phyloP scores from a whole-genome alignment of 2,797 vertebrate species.

The Pipistrellus nathusii region DNA sequence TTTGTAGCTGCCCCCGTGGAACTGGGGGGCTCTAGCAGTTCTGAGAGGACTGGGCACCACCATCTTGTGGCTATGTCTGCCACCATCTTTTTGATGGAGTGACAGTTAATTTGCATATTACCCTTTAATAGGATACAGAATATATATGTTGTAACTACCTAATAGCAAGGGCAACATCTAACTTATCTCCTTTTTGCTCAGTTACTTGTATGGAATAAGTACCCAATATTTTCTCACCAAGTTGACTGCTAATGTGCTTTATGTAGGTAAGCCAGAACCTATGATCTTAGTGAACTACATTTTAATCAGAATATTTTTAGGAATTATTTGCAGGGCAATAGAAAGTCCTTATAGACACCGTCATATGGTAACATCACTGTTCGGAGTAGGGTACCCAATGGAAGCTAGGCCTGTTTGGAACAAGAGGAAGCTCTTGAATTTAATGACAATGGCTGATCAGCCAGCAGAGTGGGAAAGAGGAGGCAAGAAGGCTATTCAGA shows the following conservation, averaged over 20 bases:
- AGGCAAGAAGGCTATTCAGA: conserved; percentile 16
- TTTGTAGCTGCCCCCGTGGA: too few relatives aligned
- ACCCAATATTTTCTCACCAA: background rate
- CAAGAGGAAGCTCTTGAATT: background rate
- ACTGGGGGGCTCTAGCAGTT: too few relatives aligned
- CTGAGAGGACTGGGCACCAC: too few relatives aligned
- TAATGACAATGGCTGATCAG: background rate
- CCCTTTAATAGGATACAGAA: background rate
- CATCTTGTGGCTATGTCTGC: too few relatives aligned
- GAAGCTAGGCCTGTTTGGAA: background rate
- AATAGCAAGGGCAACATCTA: background rate
- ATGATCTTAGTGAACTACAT: background rate
- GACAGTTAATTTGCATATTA: too few relatives aligned
- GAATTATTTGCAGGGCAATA: background rate
- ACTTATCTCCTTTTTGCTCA: background rate
- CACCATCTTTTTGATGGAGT: too few relatives aligned
- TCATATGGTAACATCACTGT: background rate
- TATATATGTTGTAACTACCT: background rate
- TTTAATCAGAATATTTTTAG: background rate
- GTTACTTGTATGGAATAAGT: background rate
- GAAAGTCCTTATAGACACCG: background rate
- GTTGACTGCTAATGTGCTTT: background rate
- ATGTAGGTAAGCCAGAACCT: background rate
- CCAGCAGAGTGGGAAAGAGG: conserved; percentile 42
- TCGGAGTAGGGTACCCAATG: background rate